Base-by-base conservation (phyloP, 2,113 vertebrate genomes). In the Scalopus aquaticus region DNA sequence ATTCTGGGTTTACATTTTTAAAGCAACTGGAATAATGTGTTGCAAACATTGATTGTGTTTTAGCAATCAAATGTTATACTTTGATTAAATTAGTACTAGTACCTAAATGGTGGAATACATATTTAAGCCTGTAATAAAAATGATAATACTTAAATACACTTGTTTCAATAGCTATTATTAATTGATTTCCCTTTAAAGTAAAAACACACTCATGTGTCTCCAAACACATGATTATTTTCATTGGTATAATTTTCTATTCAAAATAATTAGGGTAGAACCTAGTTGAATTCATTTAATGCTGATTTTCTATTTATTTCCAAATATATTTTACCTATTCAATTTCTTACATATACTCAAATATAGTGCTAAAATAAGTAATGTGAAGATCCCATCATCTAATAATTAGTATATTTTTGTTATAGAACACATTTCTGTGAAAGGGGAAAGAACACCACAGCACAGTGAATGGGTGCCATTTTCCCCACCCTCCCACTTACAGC, bases 231-330 rank as follows among this genome's bases (percentile, higher is more conserved):
- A 51, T 88, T 91, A 60, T 72, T 95, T 93, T 92, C 56, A 94
- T 91, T 95, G 85, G 16, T 93, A 97, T 93, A 80, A 32, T 88
- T 81, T 78, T 96, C 16, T 72, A 88, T 97, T 88, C 80, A 67
- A 56, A 90, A 54, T 81, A 67, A 94, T 94, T 94, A 54, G 24
- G 80, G 77, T 85, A 80, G n/a, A 94, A 82, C 28, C 51, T 95
- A 94, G 11, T 62, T 96, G 67, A 97, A 92, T 90, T 69, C 56
- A 58, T 58, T 97, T 91, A 97, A 93, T 95, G 44, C 11, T 96
- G 58, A 91, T 86, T 92, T 96, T 97, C 93, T 76, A 96, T 94
- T 97, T 96, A 12, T 19, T 95, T 13, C 2, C 30, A 8, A 77
- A 81, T 70, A 51, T 28, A 51, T 78, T 64, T 76, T 67, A 65